A percentile compares a stretch with the other conserved stretches of the same genome.
phyloP scores from a whole-genome alignment of 2,888 invertebrate genomes.

The Ochropleura leucogaster region DNA sequence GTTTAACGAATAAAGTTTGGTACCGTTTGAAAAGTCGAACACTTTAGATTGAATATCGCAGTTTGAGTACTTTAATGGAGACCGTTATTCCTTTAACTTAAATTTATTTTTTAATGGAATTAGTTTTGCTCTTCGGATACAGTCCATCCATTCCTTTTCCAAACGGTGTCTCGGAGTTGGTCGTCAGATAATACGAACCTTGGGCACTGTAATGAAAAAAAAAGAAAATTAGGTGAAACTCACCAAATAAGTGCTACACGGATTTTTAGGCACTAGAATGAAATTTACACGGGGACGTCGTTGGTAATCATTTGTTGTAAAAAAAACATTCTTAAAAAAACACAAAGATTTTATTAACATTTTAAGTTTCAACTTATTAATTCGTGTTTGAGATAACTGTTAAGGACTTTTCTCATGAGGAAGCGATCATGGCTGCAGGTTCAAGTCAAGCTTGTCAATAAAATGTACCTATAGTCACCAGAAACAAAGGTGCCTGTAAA shows the following conservation, averaged over 20 bases:
- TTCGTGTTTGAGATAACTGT: no score
- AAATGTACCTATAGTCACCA: no score
- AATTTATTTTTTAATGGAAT: conserved; percentile 66
- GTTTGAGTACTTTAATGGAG: conserved; percentile 2
- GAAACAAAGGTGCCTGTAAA: no score
- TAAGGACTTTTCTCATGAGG: no score
- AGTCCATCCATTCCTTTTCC: conserved; percentile 87
- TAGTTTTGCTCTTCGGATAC: conserved; percentile 79
- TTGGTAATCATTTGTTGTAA: no score
- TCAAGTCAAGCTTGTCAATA: no score
- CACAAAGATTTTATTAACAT: no score
- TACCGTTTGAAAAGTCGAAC: conserved; percentile 17
- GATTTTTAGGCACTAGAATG: neutral
- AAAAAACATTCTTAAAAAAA: no score
- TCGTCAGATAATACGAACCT: conserved; percentile 86
- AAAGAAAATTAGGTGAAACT: neutral
- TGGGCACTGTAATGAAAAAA: conserved; percentile 80
- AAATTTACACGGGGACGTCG: neutral
- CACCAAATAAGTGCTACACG: neutral
- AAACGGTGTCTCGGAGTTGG: conserved; percentile 84
- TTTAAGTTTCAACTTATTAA: no score
- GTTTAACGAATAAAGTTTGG: neutral
- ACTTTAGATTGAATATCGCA: conserved; percentile 15
- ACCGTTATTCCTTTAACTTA: neutral
- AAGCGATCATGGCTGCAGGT: no score